Conservation (phyloP, 1,140 invertebrate species). For the Neodiprion fabricii region DNA sequence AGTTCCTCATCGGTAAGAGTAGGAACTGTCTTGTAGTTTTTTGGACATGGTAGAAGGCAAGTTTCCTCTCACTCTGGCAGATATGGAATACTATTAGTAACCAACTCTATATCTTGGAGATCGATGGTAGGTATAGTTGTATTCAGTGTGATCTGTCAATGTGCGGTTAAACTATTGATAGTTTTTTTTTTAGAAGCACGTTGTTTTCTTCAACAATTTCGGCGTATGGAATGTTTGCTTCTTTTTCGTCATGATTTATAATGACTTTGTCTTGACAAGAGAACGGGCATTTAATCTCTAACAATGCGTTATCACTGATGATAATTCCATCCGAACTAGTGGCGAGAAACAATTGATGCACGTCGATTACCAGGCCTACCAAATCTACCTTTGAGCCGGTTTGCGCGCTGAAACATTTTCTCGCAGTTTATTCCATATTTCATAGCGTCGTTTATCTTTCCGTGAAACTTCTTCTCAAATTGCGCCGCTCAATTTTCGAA, state of each 20-base stretch:
- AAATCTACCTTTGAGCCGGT: conserved; percentile 28
- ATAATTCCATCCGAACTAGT: conserved; percentile 40
- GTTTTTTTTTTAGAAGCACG: background rate
- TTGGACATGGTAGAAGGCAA: too few relatives aligned
- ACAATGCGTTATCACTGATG: conserved; percentile 29
- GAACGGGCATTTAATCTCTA: conserved; percentile 44
- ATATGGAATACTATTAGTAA: too few relatives aligned
- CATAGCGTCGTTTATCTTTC: conserved; percentile 27
- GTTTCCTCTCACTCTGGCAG: too few relatives aligned
- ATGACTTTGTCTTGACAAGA: conserved; percentile 34
- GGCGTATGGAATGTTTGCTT: conserved; percentile 30
- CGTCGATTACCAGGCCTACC: conserved; percentile 35
- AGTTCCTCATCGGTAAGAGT: too few relatives aligned
- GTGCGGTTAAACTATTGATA: background rate
- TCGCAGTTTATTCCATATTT: conserved; percentile 28
- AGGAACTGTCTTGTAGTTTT: too few relatives aligned
- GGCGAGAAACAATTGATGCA: conserved; percentile 37
- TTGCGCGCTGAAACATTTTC: conserved; percentile 18
- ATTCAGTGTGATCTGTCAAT: too few relatives aligned
- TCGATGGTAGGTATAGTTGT: too few relatives aligned
- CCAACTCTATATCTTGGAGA: too few relatives aligned
- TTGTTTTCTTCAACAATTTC: conserved; percentile 5
- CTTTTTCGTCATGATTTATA: conserved; percentile 28
- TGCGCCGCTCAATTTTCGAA: conserved; percentile 26
- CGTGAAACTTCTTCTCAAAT: conserved; percentile 33